Base-by-base conservation (phyloP, 2,113 vertebrate species). In the Oostethus manadensis region DNA sequence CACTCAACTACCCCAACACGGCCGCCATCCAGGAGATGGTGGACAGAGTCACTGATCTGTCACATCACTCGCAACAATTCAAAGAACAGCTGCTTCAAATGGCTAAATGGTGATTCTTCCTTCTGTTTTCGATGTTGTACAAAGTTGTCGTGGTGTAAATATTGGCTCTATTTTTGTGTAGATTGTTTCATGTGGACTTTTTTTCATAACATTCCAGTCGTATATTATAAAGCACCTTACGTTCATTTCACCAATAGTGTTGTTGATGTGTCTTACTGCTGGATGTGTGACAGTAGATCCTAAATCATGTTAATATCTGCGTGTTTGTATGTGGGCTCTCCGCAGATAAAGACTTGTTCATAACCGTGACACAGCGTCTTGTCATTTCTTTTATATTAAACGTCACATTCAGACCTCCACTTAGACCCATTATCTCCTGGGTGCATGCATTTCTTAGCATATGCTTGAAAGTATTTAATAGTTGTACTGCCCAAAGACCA, bases 1-100 rank as follows among this genome's bases (percentile, higher is more conserved):
- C 97, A 13, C 84, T 98, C 67, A 92, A 92, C 57, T 99, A 98
- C 80, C 97, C 97, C 3, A 94, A 74, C 89, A 94, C 94, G 0
- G 84, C 85, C 0, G 91, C 92, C 15, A 84, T 99, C 14, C 97
- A 99, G 83, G 93, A 87, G 46, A 97, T 99, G 97, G 97, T 98
- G 68, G 93, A 98, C 77, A 79, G 85, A 1, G 96, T 99, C 7
- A 94, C 92, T 0, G 91, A 94, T 43, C 90, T 99, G 29, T 96
- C 95, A 0, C 89, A 84, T n/a, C 90, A 94, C 0, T 90, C 94
- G 0, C 94, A 93, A 81, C 85, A 92, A 45, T 98, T 99, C 83
- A 98, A 98, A 72, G 87, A 87, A 56, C 94, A 94, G 0, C 78
- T 99, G 79, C 85, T 87, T 50, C 93, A 94, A 23, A 91, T 98